Percentiles rank a stretch among this genome's conserved stretches.
These are phyloP conservation scores for Phymatocera aterrima DNA, from an alignment of 2,888 invertebrate genomes.

Conservation along the genomic window DNA sequence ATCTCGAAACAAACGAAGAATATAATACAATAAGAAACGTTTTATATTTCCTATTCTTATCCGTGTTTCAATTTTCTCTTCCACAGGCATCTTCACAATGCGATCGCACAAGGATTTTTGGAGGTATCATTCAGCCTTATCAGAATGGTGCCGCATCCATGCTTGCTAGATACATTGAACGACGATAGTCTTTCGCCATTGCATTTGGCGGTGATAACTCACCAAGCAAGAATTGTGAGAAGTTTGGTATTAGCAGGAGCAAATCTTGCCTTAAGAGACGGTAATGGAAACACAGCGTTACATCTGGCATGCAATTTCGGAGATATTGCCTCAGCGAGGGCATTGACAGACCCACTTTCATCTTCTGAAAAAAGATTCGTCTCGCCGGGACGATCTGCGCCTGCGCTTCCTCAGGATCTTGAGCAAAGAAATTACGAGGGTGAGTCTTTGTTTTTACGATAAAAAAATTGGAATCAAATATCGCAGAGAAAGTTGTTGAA, in stretches of 20 bases:
- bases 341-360: constrained; percentile 83
- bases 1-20: too few relatives aligned
- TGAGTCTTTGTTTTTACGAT: constrained; percentile 74
- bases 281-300: constrained; percentile 89
- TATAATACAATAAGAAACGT: too few relatives aligned
- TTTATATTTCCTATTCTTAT: too few relatives aligned
- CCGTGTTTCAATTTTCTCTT: constrained; percentile 54
- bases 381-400: constrained; percentile 70
- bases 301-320: constrained; percentile 88
- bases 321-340: constrained; percentile 83
- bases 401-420: constrained; percentile 79
- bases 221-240: constrained; percentile 84
- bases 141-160: constrained; percentile 85
- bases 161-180: constrained; percentile 87
- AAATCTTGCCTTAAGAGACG: constrained; percentile 78
- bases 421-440: constrained; percentile 92
- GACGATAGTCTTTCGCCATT: constrained; percentile 88
- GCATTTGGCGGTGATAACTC: constrained; percentile 90
- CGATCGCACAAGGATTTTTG: constrained; percentile 85
- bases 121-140: constrained; percentile 87
- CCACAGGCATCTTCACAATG: constrained; percentile 89
- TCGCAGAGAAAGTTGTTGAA: not conserved
- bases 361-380: constrained; percentile 72
- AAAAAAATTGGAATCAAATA: not conserved
- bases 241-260: constrained; percentile 90